Conservation (phyloP, 2,797 vertebrate species). For the Danio aesculapii region DNA sequence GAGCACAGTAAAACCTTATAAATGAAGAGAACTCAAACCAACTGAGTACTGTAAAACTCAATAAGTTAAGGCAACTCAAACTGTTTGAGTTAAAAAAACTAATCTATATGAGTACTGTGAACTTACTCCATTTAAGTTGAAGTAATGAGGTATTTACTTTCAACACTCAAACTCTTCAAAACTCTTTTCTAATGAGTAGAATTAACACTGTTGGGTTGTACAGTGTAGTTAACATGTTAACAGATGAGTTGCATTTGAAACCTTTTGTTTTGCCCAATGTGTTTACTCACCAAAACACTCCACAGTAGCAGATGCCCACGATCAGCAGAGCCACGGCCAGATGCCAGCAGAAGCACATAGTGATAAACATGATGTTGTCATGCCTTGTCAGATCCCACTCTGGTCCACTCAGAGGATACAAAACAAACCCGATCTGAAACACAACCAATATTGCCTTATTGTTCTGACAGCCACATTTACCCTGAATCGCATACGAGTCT, state of each 20-base stretch:
- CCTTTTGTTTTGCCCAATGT: neutral
- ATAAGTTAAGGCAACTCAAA: too few relatives aligned
- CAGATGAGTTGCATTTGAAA: neutral
- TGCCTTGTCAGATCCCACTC: constrained; percentile 80
- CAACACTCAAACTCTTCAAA: too few relatives aligned
- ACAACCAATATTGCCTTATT: neutral
- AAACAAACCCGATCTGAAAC: constrained; percentile 91
- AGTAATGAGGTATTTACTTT: too few relatives aligned
- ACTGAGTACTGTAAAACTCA: too few relatives aligned
- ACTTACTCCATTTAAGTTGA: too few relatives aligned
- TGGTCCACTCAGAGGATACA: constrained; percentile 85
- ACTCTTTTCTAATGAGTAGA: too few relatives aligned
- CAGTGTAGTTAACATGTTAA: too few relatives aligned
- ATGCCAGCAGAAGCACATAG: constrained; percentile 97
- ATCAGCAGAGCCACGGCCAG: constrained; percentile 75
- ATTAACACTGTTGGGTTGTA: too few relatives aligned
- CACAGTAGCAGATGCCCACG: constrained; percentile 68
- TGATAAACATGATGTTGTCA: constrained; percentile 86
- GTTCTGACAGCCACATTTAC: neutral
- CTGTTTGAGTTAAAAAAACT: too few relatives aligned
- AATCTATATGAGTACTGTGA: too few relatives aligned
- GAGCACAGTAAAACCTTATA: too few relatives aligned
- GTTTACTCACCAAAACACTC: constrained; percentile 83
- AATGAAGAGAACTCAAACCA: too few relatives aligned
- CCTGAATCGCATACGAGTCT: neutral